phyloP scores from a whole-genome alignment of 1,140 invertebrate genomes.

The Leptestheria dahalacensis region DNA sequence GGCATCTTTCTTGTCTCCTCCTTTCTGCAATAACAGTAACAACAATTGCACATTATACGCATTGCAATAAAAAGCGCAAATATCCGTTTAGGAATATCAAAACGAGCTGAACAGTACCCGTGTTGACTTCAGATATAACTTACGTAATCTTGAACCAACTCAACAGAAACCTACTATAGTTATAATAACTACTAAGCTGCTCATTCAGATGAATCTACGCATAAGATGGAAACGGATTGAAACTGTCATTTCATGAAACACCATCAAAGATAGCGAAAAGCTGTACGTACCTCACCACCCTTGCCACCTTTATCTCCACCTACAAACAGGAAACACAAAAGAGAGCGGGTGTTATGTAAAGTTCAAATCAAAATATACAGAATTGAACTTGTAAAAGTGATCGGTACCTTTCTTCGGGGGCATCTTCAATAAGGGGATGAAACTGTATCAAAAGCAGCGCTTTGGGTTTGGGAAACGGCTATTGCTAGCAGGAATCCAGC shows the following conservation, averaged over 20 bases:
- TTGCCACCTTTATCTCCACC: conserved; percentile 14
- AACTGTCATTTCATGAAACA: not conserved
- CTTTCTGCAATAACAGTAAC: conserved; percentile 9
- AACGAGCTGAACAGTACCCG: too few relatives aligned
- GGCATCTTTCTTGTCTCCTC: conserved; percentile 13
- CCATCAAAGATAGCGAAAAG: not conserved
- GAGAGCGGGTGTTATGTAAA: not conserved
- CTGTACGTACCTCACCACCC: conserved; percentile 12
- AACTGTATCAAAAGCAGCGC: not conserved
- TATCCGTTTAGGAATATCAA: too few relatives aligned
- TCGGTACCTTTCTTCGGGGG: conserved; percentile 15
- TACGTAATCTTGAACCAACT: not conserved
- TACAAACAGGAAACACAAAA: not conserved
- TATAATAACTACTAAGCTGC: too few relatives aligned
- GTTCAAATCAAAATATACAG: not conserved
- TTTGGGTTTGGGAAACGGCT: not conserved
- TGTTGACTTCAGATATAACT: too few relatives aligned
- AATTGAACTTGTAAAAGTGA: not conserved
- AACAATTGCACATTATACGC: not conserved
- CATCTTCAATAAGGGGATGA: conserved; percentile 1
- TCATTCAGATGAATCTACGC: too few relatives aligned
- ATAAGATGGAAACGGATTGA: not conserved
- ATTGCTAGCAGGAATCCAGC: not conserved
- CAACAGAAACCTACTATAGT: not conserved
- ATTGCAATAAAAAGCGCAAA: too few relatives aligned